phyloP scores from a whole-genome alignment of 2,888 invertebrate genomes.

The Oxystoma pomonae region DNA sequence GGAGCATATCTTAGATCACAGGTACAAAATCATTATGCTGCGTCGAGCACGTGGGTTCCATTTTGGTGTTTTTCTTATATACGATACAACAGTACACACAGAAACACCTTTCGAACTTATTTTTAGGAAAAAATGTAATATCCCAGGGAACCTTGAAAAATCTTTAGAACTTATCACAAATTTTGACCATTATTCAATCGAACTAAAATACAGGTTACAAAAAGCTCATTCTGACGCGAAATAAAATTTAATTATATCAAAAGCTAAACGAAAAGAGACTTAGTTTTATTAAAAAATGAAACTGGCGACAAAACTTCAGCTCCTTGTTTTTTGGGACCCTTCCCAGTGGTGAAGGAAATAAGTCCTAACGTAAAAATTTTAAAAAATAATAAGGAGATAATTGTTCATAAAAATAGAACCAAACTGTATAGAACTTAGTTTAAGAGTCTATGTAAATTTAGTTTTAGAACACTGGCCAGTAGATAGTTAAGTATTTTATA shows the following conservation, averaged over 20 bases:
- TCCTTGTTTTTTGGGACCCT: background rate
- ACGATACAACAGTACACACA: background rate
- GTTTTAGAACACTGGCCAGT: background rate
- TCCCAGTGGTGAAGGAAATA: background rate
- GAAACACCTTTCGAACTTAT: background rate
- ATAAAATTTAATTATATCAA: conserved; percentile 18
- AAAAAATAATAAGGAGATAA: background rate
- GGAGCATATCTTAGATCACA: too few species aligned
- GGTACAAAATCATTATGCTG: too few species aligned
- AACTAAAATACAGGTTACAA: conserved; percentile 27
- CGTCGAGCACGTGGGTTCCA: too few species aligned
- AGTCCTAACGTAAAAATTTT: background rate
- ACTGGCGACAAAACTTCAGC: background rate
- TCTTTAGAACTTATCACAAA: conserved; percentile 21
- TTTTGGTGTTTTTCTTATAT: too few species aligned
- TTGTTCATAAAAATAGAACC: background rate
- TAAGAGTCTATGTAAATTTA: background rate
- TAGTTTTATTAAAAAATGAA: background rate
- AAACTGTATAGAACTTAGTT: background rate
- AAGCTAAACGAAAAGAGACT: background rate
- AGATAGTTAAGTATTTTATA: background rate
- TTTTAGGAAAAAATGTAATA: conserved; percentile 11
- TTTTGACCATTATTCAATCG: conserved; percentile 24
- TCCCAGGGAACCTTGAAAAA: conserved; percentile 18
- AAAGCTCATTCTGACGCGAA: conserved; percentile 18